Evolutionary conservation across 2,888 invertebrate species (phyloP).

Genomic region (Drosophila prolongata): DNA sequence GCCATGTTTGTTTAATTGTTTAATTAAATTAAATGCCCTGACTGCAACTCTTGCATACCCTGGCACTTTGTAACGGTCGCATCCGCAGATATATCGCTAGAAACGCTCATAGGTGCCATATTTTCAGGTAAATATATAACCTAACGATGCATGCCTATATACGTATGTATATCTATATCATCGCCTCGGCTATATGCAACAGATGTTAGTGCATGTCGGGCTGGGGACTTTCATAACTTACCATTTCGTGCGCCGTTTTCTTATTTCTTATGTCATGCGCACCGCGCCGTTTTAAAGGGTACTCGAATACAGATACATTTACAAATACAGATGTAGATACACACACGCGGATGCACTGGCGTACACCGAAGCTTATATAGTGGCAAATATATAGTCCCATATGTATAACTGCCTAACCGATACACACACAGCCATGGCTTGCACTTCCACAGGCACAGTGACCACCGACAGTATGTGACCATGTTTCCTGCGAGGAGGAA

Average conservation of each 20-base stretch:
- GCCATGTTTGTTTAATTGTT: slow-evolving; percentile 80
- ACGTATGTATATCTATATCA: slow-evolving; percentile 6
- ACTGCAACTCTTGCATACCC: slow-evolving; percentile 59
- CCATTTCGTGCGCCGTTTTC: slow-evolving; percentile 56
- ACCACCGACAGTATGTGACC: slow-evolving; percentile 13
- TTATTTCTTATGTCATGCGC: slow-evolving; percentile 78
- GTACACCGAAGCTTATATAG: slow-evolving; percentile 22
- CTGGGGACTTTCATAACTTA: slow-evolving; percentile 57
- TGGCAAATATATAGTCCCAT: slow-evolving; percentile 11
- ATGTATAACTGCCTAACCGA: background rate
- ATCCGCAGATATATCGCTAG: slow-evolving; percentile 4
- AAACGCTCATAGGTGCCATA: slow-evolving; percentile 9
- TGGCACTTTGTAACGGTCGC: slow-evolving; percentile 21
- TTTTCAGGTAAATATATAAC: slow-evolving; percentile 9
- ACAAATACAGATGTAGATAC: slow-evolving; percentile 15
- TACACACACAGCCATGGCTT: slow-evolving; percentile 15
- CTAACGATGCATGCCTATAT: background rate
- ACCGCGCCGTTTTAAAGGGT: slow-evolving; percentile 38
- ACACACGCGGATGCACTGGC: slow-evolving; percentile 19
- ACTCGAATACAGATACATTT: slow-evolving; percentile 21
- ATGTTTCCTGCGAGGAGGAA: background rate
- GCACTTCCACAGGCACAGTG: slow-evolving; percentile 33
- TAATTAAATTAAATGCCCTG: slow-evolving; percentile 81
- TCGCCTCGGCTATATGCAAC: slow-evolving; percentile 55
- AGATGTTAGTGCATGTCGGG: slow-evolving; percentile 65